Evolutionary conservation across 2,888 invertebrate species (phyloP).

Genomic region (Hipparchia semele): DNA sequence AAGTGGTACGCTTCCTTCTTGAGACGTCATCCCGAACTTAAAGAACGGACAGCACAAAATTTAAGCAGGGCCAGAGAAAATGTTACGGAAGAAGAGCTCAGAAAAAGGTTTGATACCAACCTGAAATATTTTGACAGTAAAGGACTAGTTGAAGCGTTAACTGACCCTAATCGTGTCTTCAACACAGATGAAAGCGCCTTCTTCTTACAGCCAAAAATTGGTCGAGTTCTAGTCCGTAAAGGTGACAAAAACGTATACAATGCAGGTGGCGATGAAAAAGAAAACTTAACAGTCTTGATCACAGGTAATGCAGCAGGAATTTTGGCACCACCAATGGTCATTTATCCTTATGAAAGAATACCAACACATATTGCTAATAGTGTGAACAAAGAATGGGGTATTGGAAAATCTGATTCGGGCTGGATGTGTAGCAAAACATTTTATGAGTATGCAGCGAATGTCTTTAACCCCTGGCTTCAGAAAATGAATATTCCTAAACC

Average conservation of each 20-base stretch:
- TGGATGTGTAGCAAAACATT: neutral
- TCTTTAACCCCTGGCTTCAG: neutral
- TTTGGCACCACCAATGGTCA: neutral
- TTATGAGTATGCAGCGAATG: neutral
- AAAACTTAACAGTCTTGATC: slow-evolving; percentile 62
- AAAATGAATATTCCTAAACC: neutral
- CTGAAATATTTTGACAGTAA: slow-evolving; percentile 10
- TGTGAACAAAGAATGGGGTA: neutral
- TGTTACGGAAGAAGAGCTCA: slow-evolving; percentile 22
- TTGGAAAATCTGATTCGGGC: neutral
- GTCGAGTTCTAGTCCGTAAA: slow-evolving; percentile 4
- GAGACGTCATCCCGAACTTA: neutral
- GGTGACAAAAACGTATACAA: slow-evolving; percentile 19
- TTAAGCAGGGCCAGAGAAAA: slow-evolving; percentile 12
- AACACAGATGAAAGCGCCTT: too few relatives aligned
- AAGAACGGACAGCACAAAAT: slow-evolving; percentile 25
- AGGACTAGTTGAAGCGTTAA: neutral
- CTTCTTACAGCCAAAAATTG: slow-evolving; percentile 2
- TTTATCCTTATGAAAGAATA: neutral
- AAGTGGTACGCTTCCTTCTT: neutral
- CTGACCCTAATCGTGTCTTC: too few relatives aligned
- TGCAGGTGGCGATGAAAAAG: slow-evolving; percentile 12
- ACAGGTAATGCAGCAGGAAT: neutral
- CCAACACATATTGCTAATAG: neutral
- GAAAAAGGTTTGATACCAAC: slow-evolving; percentile 11